Percentiles rank a stretch among this genome's conserved stretches.
Evolutionary conservation across 2,888 invertebrate species (phyloP).

Genomic region (Stictocephala bisonia): DNA sequence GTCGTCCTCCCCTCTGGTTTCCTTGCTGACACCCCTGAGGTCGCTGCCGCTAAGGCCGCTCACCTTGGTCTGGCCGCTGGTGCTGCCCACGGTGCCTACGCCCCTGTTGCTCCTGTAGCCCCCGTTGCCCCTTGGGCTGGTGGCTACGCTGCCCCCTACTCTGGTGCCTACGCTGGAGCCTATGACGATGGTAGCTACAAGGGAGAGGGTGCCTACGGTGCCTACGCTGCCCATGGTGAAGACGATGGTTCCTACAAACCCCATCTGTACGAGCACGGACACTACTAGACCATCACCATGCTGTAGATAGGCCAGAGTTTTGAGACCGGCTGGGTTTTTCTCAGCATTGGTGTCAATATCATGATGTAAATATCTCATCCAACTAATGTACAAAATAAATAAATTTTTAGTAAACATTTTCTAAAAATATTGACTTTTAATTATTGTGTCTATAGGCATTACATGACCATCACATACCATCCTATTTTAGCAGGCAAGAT

Average conservation of each 20-base stretch:
- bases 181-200: constrained; percentile 31
- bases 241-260: constrained; percentile 46
- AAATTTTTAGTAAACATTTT: too few relatives aligned
- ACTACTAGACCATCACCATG: constrained; percentile 6
- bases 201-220: background rate
- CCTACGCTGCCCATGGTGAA: constrained; percentile 20
- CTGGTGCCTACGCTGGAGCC: constrained; percentile 10
- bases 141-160: constrained; percentile 22
- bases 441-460: too few relatives aligned
- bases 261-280: constrained; percentile 43
- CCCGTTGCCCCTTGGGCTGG: constrained; percentile 7
- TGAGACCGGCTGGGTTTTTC: constrained; percentile 37
- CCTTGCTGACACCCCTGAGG: background rate
- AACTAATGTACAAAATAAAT: too few relatives aligned
- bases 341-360: constrained; percentile 21
- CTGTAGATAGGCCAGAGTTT: constrained; percentile 36
- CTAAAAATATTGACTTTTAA: too few relatives aligned
- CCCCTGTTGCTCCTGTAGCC: too few relatives aligned
- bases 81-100: too few relatives aligned
- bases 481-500: too few relatives aligned
- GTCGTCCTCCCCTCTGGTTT: background rate
- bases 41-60: background rate
- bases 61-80: background rate
- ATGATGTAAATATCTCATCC: constrained; percentile 32
- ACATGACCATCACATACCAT: too few relatives aligned